Base-by-base conservation (phyloP, 2,113 vertebrate genomes). In the Emydura subglobosa region DNA sequence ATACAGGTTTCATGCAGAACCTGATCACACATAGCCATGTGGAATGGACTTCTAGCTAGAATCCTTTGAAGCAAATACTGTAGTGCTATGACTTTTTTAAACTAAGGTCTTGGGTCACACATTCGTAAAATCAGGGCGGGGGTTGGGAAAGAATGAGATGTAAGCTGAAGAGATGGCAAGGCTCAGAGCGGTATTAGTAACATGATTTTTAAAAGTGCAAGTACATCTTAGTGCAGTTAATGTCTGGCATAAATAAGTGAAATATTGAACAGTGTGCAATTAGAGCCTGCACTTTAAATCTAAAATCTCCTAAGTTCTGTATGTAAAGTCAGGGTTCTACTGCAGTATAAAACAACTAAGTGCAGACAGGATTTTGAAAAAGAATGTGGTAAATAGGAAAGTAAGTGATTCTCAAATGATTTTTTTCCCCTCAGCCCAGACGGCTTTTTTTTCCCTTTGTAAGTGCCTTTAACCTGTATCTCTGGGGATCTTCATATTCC, bases 331-430 rank as follows among this genome's bases (percentile, higher is more conserved):
- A 47, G 24, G 76, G 65, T 92, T 82, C 9, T 27, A 86, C 89
- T 0, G 0, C 25, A 3, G 49, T 25, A 72, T 78, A 34, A 79
- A 44, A 51, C 4, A 0, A 3, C 25, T 79, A 22, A 89, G 91
- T 89, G 49, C 81, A 94, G 50, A 54, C 21, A 82, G 47, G 88
- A 82, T 39, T 8, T 65, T 16, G 79, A 50, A 81, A 7, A 81
- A 42, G 55, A 88, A n/a, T 10, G 21, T 57, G 82, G 92, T 92
- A 86, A 91, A 94, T 59, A 59, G 84, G 31, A 59, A 88, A 92
- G 72, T 54, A 74, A 96, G n/a, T 83, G 92, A 89, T n/a, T 91
- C 47, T 92, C 81, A 80, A 91, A 1, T 90, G 49, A 86, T 81
- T 31, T 25, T 11, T 0, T 59, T 6, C 91, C 91, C 93, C 65